Evolutionary conservation across 2,797 vertebrate species (phyloP).

Genomic region (Scyliorhinus canicula): DNA sequence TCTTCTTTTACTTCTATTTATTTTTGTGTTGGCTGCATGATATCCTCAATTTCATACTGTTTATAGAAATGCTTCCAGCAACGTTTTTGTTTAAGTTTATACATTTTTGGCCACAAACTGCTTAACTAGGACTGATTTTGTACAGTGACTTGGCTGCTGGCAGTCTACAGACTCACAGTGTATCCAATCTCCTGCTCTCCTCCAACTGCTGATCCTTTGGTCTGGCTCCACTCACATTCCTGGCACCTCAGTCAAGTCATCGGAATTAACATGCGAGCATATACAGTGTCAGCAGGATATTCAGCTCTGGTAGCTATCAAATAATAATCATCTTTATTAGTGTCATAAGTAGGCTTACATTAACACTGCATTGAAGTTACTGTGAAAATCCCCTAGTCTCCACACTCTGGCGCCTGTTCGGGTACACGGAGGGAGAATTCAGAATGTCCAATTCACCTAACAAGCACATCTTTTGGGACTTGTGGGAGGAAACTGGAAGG

Average conservation of each 20-base stretch:
- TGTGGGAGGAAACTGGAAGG: no score
- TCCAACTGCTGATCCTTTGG: neutral
- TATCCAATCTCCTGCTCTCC: neutral
- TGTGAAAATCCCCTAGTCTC: no score
- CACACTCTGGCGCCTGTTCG: no score
- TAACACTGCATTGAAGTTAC: no score
- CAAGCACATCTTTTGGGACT: no score
- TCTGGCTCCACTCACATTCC: neutral
- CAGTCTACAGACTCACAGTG: neutral
- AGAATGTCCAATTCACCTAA: no score
- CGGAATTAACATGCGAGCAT: neutral
- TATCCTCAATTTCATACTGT: neutral
- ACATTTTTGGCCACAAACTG: neutral
- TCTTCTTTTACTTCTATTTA: constrained; percentile 3
- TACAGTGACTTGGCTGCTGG: neutral
- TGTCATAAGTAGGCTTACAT: no score
- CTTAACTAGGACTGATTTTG: neutral
- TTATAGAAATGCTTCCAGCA: constrained; percentile 15
- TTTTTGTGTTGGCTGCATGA: constrained; percentile 16
- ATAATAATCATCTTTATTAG: no score
- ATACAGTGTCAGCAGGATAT: neutral
- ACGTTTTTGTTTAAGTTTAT: neutral
- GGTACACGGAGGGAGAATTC: no score
- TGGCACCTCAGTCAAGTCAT: neutral
- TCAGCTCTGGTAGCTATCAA: neutral